Conservation (phyloP, 2,888 invertebrate species). For the Nemapogon koenigi region DNA sequence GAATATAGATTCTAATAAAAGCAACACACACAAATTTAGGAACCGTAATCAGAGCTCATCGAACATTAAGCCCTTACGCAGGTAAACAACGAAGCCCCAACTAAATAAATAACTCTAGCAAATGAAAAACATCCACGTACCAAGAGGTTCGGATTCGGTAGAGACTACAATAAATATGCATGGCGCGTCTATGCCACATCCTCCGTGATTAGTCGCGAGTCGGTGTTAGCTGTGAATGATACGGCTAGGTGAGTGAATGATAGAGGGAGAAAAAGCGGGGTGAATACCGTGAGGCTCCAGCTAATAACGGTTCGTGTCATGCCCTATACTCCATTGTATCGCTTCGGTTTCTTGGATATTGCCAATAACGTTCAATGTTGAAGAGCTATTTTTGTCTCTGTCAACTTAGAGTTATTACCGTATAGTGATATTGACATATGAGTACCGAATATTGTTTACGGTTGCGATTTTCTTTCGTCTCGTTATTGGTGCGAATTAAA, state of each 20-base stretch:
- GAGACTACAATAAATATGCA: conserved; percentile 61
- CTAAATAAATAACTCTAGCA: conserved; percentile 55
- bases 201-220: conserved; percentile 59
- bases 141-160: conserved; percentile 53
- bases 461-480: no score
- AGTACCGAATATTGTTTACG: no score
- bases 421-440: no score
- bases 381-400: conserved; percentile 41
- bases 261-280: conserved; percentile 52
- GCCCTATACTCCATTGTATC: conserved; percentile 44
- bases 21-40: no score
- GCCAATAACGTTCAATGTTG: conserved; percentile 34
- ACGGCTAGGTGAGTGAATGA: conserved; percentile 56
- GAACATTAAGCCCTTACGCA: conserved; percentile 49
- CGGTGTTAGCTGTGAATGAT: conserved; percentile 31
- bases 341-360: conserved; percentile 57
- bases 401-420: conserved; percentile 18
- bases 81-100: conserved; percentile 26
- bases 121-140: conserved; percentile 58
- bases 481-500: no score
- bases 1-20: no score
- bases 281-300: conserved; percentile 34
- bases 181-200: conserved; percentile 60
- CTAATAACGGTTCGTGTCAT: conserved; percentile 54
- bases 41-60: conserved; percentile 51